phyloP scores from a whole-genome alignment of 2,888 invertebrate genomes.

The Caenorhabditis sp. region DNA sequence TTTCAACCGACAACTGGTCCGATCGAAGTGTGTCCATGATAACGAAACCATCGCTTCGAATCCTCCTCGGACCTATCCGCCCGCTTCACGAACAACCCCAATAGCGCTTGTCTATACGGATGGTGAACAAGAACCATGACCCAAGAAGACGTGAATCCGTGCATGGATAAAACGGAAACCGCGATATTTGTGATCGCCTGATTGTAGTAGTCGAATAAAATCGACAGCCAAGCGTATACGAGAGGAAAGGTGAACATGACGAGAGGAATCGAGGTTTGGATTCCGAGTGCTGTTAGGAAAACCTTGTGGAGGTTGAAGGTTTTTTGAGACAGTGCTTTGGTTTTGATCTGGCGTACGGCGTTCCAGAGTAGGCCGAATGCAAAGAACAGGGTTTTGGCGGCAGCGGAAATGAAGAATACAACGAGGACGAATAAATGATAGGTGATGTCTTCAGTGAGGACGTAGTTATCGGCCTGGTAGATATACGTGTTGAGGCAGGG shows the following conservation, averaged over 20 bases:
- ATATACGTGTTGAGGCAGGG: conserved; percentile 19
- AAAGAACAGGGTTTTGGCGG: not conserved
- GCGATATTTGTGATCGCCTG: conserved; percentile 3
- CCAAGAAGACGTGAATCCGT: conserved; percentile 3
- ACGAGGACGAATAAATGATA: not conserved
- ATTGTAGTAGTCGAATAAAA: not conserved
- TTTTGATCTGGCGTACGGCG: not conserved
- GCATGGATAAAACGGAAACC: not conserved
- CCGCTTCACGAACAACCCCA: not conserved
- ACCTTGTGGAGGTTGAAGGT: conserved; percentile 3
- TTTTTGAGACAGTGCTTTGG: not conserved
- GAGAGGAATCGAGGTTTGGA: not conserved
- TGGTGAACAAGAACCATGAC: not conserved
- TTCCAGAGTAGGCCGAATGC: not conserved
- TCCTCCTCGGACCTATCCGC: not conserved
- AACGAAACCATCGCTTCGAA: not conserved
- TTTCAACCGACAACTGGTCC: not conserved
- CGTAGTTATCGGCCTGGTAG: not conserved
- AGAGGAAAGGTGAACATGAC: not conserved
- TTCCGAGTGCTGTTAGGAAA: not conserved
- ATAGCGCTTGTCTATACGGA: not conserved
- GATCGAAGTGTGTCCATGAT: not conserved
- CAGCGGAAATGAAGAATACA: not conserved
- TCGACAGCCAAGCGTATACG: not conserved
- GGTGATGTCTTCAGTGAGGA: not conserved